Percentiles rank a stretch among this genome's conserved stretches.
Evolutionary conservation across 2,797 vertebrate genomes (phyloP).

Genomic region (Phalanger gymnotis): DNA sequence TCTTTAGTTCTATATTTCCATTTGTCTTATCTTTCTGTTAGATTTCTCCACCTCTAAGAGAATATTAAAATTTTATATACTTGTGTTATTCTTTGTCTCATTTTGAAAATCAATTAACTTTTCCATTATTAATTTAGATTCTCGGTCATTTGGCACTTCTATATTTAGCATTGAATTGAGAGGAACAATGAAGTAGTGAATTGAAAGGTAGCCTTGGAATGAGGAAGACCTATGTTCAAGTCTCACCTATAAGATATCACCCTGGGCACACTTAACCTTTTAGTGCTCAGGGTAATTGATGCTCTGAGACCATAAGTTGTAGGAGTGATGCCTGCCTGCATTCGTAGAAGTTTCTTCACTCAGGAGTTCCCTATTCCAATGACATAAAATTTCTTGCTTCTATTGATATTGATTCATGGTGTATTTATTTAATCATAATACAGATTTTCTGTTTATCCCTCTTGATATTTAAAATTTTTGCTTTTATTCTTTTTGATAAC

Average conservation of each 20-base stretch:
- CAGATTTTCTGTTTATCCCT: background rate
- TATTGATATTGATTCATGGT: background rate
- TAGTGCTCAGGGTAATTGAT: background rate
- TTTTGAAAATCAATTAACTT: background rate
- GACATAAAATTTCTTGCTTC: background rate
- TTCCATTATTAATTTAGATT: background rate
- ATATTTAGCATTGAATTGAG: background rate
- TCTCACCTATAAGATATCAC: background rate
- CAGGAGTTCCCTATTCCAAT: background rate
- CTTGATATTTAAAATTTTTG: background rate
- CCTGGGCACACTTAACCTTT: background rate
- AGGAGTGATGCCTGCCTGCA: background rate
- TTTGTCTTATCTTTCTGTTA: background rate
- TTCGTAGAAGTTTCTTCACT: background rate
- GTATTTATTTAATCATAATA: background rate
- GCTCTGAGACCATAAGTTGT: background rate
- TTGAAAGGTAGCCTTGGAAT: background rate
- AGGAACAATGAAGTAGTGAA: background rate
- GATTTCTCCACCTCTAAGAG: background rate
- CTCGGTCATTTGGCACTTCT: background rate
- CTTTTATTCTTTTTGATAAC: too few species aligned
- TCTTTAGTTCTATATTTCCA: background rate
- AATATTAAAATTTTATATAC: background rate
- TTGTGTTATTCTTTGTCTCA: background rate
- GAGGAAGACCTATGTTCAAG: background rate